Base-by-base conservation (phyloP, 2,888 invertebrate genomes). In the Xanthia icteritia region DNA sequence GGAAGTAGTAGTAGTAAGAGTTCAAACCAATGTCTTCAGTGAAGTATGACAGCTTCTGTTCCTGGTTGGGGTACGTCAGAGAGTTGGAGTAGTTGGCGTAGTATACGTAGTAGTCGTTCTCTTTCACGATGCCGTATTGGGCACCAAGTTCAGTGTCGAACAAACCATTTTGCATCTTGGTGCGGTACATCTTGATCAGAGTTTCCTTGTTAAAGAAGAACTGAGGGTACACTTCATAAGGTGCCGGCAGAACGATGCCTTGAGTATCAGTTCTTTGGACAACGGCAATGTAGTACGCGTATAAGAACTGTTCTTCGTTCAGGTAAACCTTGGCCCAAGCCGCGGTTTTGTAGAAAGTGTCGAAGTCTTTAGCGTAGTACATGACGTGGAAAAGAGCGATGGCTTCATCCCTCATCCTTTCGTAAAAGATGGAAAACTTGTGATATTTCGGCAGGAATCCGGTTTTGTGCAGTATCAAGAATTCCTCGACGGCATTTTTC, bases 11-110 rank as follows among this genome's bases (percentile, higher is more conserved):
- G 95, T 98, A 98, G 93, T 97, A 98, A 0, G 97, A 90, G 93
- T 98, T 98, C 89, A 97, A 94, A 78, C 97, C 98, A 87, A 98
- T 95, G 89, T 98, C 98, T 91, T 98, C 98, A 36, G 97, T 97
- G 93, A 98, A 97, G 93, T 98, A 98, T 61, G 97, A 96, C 76
- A 98, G 86, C 77, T 96, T 97, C 89, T 97, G 96, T 88, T 98
- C 98, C 3, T 95, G 91, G 85, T 97, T 97, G 86, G 95, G 96
- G 88, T 97, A 97, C 83, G 95, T 92, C 58, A 91, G 90, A 42
- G 96, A 90, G 86, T 96, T 97, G 20, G 97, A 97, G 88, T 97
- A 97, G 91, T 97, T 97, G 23, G 97, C 94, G 75, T 97, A 97
- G 89, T 97, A 95, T 39, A 97, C 92, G 86, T 95, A 97, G 31